Conservation (phyloP, 2,888 invertebrate genomes). For the Boloria euphrosyne region DNA sequence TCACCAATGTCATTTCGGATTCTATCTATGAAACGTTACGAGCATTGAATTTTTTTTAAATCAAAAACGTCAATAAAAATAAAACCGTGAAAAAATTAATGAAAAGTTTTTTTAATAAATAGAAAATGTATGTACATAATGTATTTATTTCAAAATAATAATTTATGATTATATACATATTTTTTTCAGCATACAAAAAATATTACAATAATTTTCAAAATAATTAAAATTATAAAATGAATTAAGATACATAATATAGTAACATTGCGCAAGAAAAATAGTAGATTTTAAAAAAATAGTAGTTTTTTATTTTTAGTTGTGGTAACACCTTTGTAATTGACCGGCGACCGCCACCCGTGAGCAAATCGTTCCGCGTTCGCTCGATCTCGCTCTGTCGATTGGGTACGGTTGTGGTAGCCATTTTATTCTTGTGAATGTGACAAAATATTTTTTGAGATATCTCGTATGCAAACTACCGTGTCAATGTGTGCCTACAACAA, state of each 20-base stretch:
- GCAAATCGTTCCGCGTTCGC: constrained; percentile 67
- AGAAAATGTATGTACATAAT: too few relatives aligned
- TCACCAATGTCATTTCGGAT: too few relatives aligned
- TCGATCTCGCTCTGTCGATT: constrained; percentile 78
- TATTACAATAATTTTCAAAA: too few relatives aligned
- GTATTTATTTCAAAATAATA: too few relatives aligned
- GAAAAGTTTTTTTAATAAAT: too few relatives aligned
- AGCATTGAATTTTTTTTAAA: too few relatives aligned
- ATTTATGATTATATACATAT: too few relatives aligned
- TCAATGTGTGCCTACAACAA: constrained; percentile 72
- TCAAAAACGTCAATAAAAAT: too few relatives aligned
- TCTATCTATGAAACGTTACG: too few relatives aligned
- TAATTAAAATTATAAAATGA: too few relatives aligned
- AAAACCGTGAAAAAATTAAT: too few relatives aligned
- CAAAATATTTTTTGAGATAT: constrained; percentile 65
- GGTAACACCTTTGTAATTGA: constrained; percentile 72
- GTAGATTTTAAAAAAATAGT: constrained; percentile 42
- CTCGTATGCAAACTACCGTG: constrained; percentile 60
- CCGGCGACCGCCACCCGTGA: constrained; percentile 73
- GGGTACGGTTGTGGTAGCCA: constrained; percentile 79
- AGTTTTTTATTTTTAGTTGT: constrained; percentile 43
- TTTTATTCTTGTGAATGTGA: constrained; percentile 80
- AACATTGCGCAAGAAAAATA: constrained; percentile 6
- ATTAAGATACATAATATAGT: background rate
- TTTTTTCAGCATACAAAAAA: too few relatives aligned